Evolutionary conservation across 1,140 invertebrate species (phyloP), one percentile per base, ranked within the genome.

Genomic region (Trichonephila clavata): DNA sequence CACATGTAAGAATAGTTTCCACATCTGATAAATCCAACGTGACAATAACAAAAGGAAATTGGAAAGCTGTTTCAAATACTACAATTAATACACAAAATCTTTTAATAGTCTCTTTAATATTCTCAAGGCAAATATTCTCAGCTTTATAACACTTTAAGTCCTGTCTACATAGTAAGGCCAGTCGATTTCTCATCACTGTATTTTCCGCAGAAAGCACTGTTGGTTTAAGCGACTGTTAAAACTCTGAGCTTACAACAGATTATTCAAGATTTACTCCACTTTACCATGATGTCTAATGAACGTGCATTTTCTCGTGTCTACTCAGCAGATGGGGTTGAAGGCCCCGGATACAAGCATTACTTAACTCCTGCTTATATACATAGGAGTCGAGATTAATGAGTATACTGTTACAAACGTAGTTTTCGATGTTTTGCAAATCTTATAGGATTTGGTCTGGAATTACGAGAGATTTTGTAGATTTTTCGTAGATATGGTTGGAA

Each of bases 161-260:
- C 27, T 77, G 71, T 77, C 27, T 77, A 77, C 71, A 57, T 57
- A 10, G 81, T 27, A 57, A 59, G 6, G 20, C 43, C 16, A 16
- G n/a, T 27, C n/a, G n/a, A 84, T 84, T 84, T 43, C 57, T 84
- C 81, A 84, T 50, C 81, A 21, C 20, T 18, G 43, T 57, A 84
- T 21, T 84, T 84, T 84, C 43, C 57, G 50, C 43, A 14, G 81
- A 50, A 84, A 84, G 57, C 81, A 57, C 81, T 84, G 81, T 24
- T 84, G 43, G 57, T 50, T 84, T 84, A 84, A 84, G 24, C 81
- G 57, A 84, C 50, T 84, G 81, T 84, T 84, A 84, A 84, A 84
- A 59, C 81, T 59, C n/a, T 2, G 24, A 39, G 81, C 43, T 84
- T 84, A 84, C 81, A 59, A 24, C 81, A 84, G 81, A 84, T 84